Percentiles rank a stretch among this genome's conserved stretches.
Conservation (phyloP, 2,113 vertebrate genomes). For the Chrysemys picta region DNA sequence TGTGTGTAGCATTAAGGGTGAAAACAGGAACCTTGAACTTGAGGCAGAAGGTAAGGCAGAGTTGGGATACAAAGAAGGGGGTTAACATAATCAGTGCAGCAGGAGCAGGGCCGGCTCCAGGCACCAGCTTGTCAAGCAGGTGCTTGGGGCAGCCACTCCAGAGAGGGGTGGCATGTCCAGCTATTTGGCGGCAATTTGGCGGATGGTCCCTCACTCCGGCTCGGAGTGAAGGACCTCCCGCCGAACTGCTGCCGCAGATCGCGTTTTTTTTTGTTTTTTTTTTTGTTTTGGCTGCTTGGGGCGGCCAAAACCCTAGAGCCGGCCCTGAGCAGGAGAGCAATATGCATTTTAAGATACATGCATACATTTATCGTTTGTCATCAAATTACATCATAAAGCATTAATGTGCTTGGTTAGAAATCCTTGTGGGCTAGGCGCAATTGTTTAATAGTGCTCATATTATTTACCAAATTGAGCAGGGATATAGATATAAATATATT, state of each 20-base stretch:
- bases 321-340: neutral
- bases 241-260: too few relatives aligned
- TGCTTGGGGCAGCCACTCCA: too few relatives aligned
- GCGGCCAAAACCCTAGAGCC: too few relatives aligned
- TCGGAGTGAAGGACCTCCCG: too few relatives aligned
- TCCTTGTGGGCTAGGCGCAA: neutral
- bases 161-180: too few relatives aligned
- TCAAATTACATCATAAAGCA: neutral
- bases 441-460: conserved; percentile 29
- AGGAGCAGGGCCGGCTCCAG: neutral
- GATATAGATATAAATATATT: conserved; percentile 58
- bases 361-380: neutral
- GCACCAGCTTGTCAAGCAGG: too few relatives aligned
- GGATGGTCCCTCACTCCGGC: too few relatives aligned
- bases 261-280: too few relatives aligned
- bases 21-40: conserved; percentile 34
- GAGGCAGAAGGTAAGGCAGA: neutral
- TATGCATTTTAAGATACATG: neutral
- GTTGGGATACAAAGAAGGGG: neutral
- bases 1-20: conserved; percentile 18
- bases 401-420: neutral
- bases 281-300: too few relatives aligned
- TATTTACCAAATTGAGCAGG: conserved; percentile 40
- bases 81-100: neutral
- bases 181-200: too few relatives aligned